These are phyloP conservation scores for Reticulitermes speratus DNA, from an alignment of 1,140 invertebrate genomes.

Conservation along the genomic window DNA sequence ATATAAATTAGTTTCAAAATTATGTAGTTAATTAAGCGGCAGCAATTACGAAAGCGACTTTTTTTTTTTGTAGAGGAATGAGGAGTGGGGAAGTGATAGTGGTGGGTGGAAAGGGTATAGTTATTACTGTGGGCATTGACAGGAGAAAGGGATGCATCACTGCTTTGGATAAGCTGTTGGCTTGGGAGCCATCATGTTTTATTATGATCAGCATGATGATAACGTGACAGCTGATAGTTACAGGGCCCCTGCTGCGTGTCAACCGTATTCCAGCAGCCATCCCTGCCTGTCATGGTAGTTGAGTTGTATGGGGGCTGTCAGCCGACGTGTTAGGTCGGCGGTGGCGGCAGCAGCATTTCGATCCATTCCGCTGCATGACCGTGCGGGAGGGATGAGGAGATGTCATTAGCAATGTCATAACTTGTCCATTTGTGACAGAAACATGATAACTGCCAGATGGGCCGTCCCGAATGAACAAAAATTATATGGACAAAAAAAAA, in stretches of 20 bases:
- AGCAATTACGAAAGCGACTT: background rate
- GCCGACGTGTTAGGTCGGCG: background rate
- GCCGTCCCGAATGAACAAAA: background rate
- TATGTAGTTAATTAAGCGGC: background rate
- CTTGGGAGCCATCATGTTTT: slow-evolving; percentile 25
- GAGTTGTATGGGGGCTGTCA: slow-evolving; percentile 16
- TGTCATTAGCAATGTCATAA: slow-evolving; percentile 28
- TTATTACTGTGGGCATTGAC: background rate
- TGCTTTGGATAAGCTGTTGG: slow-evolving; percentile 14
- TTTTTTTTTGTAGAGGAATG: background rate
- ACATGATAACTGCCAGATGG: slow-evolving; percentile 28
- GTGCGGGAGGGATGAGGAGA: background rate
- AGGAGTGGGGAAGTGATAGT: background rate
- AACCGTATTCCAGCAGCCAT: background rate
- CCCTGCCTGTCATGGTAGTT: background rate
- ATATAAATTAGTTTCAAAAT: slow-evolving; percentile 6
- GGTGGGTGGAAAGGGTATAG: background rate
- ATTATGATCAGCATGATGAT: slow-evolving; percentile 31
- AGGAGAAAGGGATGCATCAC: slow-evolving; percentile 18
- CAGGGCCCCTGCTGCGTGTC: slow-evolving; percentile 2
- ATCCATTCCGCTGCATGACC: no score
- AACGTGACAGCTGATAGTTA: slow-evolving; percentile 32
- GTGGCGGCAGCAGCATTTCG: background rate
- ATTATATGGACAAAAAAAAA: background rate
- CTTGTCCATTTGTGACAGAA: slow-evolving; percentile 31